phyloP scores from a whole-genome alignment of 2,113 vertebrate species.

The Hypocryptadius cinnamomeus region DNA sequence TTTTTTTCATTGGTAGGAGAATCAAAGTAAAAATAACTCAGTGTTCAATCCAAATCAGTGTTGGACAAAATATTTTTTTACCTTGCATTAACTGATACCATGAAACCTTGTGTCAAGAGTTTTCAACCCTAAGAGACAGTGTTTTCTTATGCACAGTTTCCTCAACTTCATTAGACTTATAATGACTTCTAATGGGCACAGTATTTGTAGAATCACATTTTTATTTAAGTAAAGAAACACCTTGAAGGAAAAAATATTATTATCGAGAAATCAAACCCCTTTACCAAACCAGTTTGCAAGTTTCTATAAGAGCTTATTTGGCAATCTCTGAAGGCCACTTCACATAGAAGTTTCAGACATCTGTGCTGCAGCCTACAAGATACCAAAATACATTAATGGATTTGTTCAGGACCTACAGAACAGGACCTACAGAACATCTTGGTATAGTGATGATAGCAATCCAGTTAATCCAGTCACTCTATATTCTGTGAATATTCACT shows the following conservation, averaged over 20 bases:
- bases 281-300: slow-evolving; percentile 3
- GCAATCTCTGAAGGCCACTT: neutral
- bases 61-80: neutral
- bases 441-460: neutral
- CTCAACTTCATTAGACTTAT: neutral
- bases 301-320: slow-evolving; percentile 3
- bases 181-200: neutral
- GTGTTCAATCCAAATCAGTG: neutral
- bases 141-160: neutral
- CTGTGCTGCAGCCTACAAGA: slow-evolving; percentile 19
- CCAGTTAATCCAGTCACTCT: neutral
- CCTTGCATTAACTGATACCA: neutral
- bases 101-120: neutral
- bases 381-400: neutral
- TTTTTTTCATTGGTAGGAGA: neutral
- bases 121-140: neutral
- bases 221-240: neutral
- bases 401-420: neutral
- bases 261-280: neutral
- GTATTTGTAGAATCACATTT: neutral
- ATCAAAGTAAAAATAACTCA: neutral
- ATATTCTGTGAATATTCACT: neutral
- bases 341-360: neutral
- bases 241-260: neutral
- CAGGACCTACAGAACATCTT: neutral